Evolutionary conservation across 2,797 vertebrate species (phyloP).

Genomic region (Cuniculus paca): DNA sequence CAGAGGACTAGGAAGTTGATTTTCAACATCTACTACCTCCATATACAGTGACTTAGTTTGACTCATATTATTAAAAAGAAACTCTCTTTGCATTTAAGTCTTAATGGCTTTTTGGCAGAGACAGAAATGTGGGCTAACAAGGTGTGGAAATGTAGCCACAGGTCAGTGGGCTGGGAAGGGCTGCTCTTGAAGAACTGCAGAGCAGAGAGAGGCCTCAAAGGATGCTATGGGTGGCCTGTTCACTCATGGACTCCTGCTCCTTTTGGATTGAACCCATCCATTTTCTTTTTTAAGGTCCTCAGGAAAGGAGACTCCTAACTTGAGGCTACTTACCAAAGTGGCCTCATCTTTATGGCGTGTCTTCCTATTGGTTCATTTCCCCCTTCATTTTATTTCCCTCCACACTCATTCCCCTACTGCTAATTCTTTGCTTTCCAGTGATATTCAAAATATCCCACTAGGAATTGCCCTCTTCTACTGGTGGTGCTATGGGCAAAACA

Average conservation of each 20-base stretch:
- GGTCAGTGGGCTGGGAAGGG: background rate
- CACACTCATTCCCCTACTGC: background rate
- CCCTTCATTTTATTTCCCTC: background rate
- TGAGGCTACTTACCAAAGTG: background rate
- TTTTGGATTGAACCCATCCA: background rate
- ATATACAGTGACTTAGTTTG: background rate
- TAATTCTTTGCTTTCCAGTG: background rate
- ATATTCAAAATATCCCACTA: background rate
- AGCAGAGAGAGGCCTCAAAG: background rate
- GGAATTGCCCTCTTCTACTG: background rate
- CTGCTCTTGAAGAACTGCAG: background rate
- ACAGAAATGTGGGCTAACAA: background rate
- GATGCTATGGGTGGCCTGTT: background rate
- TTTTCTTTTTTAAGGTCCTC: slow-evolving; percentile 27
- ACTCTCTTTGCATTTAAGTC: background rate
- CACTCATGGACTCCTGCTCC: background rate
- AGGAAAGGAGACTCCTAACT: background rate
- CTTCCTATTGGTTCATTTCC: background rate
- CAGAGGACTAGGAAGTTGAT: background rate
- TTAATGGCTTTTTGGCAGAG: background rate
- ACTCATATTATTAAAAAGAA: slow-evolving; percentile 41
- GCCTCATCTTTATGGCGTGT: background rate
- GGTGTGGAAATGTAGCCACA: background rate
- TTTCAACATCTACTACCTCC: slow-evolving; percentile 4
- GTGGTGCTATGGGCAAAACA: background rate